Evolutionary conservation across 2,113 vertebrate genomes (phyloP).

Genomic region (Myotis davidii): DNA sequence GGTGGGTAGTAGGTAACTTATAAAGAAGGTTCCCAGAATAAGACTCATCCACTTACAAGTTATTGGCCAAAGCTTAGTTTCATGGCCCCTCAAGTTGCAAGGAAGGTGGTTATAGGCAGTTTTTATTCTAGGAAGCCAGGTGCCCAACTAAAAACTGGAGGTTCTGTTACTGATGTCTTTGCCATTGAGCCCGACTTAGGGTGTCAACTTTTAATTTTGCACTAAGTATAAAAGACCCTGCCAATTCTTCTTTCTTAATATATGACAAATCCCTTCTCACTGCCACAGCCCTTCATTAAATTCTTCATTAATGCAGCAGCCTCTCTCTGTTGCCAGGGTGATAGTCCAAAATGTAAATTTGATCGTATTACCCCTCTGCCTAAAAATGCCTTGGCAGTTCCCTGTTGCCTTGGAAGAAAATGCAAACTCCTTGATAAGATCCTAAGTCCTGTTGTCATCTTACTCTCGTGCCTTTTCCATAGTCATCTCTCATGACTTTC

Average conservation of each 20-base stretch:
- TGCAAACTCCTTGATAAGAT: neutral
- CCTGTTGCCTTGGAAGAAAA: neutral
- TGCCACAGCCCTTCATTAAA: neutral
- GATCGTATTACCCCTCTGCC: neutral
- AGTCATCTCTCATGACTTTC: neutral
- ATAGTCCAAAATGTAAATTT: conserved; percentile 45
- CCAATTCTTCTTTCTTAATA: neutral
- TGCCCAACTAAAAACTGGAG: neutral
- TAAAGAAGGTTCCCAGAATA: neutral
- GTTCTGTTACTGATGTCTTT: neutral
- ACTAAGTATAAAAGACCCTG: neutral
- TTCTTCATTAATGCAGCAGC: neutral
- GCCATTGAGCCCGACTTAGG: neutral
- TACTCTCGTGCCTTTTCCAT: neutral
- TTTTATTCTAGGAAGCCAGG: neutral
- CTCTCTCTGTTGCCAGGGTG: conserved; percentile 40
- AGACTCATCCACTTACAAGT: neutral
- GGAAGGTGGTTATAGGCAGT: neutral
- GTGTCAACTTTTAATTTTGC: neutral
- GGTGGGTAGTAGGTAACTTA: neutral
- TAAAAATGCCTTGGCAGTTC: neutral
- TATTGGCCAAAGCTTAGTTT: neutral
- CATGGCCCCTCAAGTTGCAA: neutral
- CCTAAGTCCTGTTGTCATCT: neutral
- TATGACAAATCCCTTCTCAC: neutral